A percentile compares a stretch with the other conserved stretches of the same genome.
phyloP scores from a whole-genome alignment of 2,797 vertebrate species.

The Streptopelia turtur region DNA sequence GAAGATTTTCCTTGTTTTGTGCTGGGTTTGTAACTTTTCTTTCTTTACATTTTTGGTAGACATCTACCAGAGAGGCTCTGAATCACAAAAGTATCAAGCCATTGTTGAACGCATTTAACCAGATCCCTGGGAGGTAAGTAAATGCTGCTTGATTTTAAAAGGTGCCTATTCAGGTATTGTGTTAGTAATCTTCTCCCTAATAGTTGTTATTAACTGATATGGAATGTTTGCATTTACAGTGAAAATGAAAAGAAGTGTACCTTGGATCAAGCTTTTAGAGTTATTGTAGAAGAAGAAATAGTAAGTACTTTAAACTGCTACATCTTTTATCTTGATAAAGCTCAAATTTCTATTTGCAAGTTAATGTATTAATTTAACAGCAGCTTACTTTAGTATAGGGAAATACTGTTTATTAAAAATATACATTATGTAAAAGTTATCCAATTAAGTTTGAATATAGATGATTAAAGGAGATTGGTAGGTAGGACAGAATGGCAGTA shows the following conservation, averaged over 20 bases:
- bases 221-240: slow-evolving; percentile 79
- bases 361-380: not conserved
- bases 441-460: not conserved
- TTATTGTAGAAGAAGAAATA: slow-evolving; percentile 93
- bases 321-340: not conserved
- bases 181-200: not conserved
- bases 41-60: slow-evolving; percentile 74
- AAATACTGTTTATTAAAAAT: not conserved
- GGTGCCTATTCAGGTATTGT: not conserved
- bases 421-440: not conserved
- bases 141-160: not conserved
- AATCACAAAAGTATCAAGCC: slow-evolving; percentile 85
- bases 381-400: not conserved
- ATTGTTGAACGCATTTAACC: slow-evolving; percentile 85
- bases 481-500: not conserved
- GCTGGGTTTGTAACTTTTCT: not conserved
- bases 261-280: slow-evolving; percentile 93
- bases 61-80: slow-evolving; percentile 86
- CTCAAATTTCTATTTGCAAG: not conserved
- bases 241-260: slow-evolving; percentile 96
- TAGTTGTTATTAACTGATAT: not conserved
- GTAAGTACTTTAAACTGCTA: slow-evolving; percentile 78
- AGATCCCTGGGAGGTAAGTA: slow-evolving; percentile 91
- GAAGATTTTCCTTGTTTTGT: not conserved
- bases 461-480: not conserved